Conservation (phyloP, 2,113 vertebrate genomes). For the Todiramphus saurophagus region DNA sequence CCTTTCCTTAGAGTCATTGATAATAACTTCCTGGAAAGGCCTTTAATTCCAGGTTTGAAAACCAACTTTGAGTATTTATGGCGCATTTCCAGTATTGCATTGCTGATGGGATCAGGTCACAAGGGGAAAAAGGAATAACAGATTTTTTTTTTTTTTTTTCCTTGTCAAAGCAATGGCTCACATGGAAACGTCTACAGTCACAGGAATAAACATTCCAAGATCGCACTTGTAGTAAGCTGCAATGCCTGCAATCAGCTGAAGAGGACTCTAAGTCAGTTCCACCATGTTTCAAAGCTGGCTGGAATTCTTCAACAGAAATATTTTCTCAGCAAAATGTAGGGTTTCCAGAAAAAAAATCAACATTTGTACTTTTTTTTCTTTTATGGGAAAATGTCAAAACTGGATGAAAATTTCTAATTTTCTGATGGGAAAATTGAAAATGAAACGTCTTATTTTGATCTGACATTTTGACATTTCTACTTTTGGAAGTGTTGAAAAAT, state of each 20-base stretch:
- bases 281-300: slow-evolving; percentile 1
- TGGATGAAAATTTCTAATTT: slow-evolving; percentile 67
- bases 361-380: slow-evolving; percentile 28
- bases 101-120: slow-evolving; percentile 47
- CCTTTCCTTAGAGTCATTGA: slow-evolving; percentile 69
- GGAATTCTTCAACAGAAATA: slow-evolving; percentile 50
- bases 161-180: slow-evolving; percentile 6
- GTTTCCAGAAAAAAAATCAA: slow-evolving; percentile 28
- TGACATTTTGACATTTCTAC: slow-evolving; percentile 68
- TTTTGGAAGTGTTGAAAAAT: slow-evolving; percentile 63
- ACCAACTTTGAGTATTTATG: slow-evolving; percentile 43
- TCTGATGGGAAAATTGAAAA: slow-evolving; percentile 60
- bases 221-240: not conserved
- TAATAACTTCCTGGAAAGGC: slow-evolving; percentile 74
- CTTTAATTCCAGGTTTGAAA: slow-evolving; percentile 60
- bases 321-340: slow-evolving; percentile 41
- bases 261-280: not conserved
- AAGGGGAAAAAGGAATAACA: slow-evolving; percentile 5
- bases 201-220: not conserved
- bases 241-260: not conserved
- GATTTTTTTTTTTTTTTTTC: not conserved
- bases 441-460: slow-evolving; percentile 59
- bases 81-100: slow-evolving; percentile 35
- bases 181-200: not conserved
- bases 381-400: slow-evolving; percentile 42